phyloP scores from a whole-genome alignment of 2,113 vertebrate species.

The Blennius ocellaris region DNA sequence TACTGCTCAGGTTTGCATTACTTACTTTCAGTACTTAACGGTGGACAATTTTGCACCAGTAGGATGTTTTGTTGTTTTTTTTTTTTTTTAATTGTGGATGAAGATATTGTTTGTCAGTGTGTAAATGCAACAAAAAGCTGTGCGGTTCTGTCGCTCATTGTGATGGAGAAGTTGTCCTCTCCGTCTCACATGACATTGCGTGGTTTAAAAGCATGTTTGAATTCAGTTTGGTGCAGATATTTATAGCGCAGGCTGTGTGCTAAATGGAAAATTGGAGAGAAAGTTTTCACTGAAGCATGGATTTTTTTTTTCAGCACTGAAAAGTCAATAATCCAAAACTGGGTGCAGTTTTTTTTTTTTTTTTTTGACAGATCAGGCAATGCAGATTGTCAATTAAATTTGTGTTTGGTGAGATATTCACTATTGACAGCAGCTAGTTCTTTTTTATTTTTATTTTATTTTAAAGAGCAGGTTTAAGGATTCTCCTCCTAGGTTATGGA shows the following conservation, averaged over 20 bases:
- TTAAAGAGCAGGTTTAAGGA: conserved; percentile 71
- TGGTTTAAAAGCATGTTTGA: conserved; percentile 32
- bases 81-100: too few relatives aligned
- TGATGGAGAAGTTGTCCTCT: conserved; percentile 18
- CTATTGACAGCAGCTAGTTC: conserved; percentile 68
- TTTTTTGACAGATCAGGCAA: conserved; percentile 28
- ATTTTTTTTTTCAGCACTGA: conserved; percentile 50
- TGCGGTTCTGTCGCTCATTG: conserved; percentile 16
- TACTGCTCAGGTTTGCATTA: too few relatives aligned
- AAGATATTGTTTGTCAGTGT: too few relatives aligned
- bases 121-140: too few relatives aligned
- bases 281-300: conserved; percentile 58
- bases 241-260: conserved; percentile 47
- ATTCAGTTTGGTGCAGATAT: conserved; percentile 48
- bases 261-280: conserved; percentile 67
- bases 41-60: too few relatives aligned
- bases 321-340: conserved; percentile 60
- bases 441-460: conserved; percentile 56
- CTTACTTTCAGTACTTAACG: too few relatives aligned
- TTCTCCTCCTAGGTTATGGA: conserved; percentile 75
- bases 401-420: conserved; percentile 74
- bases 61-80: too few relatives aligned
- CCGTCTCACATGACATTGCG: conserved; percentile 24
- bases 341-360: conserved; percentile 12
- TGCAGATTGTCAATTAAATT: conserved; percentile 76